phyloP scores from a whole-genome alignment of 1,140 invertebrate species.

The Anoplophora glabripennis region DNA sequence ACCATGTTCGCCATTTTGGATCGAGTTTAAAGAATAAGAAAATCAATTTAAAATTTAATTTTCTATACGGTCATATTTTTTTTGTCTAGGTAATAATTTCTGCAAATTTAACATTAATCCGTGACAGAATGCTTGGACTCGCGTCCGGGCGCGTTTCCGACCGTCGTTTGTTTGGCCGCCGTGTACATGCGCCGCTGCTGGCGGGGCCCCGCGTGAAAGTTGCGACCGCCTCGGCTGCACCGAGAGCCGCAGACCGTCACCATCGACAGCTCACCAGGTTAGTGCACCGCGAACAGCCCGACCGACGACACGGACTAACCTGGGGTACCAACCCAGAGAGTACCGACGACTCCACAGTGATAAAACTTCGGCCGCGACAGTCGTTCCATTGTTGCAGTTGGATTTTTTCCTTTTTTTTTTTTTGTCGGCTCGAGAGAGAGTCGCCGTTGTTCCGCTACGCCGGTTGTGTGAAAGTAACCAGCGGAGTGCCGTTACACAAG shows the following conservation, averaged over 20 bases:
- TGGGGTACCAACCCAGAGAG: background rate
- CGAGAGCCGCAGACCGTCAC: slow-evolving; percentile 16
- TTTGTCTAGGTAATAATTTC: too few relatives aligned
- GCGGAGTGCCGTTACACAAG: slow-evolving; percentile 13
- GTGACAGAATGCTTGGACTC: too few relatives aligned
- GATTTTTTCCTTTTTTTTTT: too few relatives aligned
- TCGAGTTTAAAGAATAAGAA: too few relatives aligned
- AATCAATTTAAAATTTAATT: too few relatives aligned
- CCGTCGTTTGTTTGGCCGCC: too few relatives aligned
- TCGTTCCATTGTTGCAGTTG: background rate
- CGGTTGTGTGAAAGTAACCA: slow-evolving; percentile 20
- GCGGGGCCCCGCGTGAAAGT: slow-evolving; percentile 18
- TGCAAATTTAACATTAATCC: too few relatives aligned
- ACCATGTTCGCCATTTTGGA: too few relatives aligned
- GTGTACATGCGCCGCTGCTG: background rate
- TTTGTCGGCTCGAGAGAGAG: slow-evolving; percentile 13
- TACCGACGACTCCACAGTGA: background rate
- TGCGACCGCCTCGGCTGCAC: slow-evolving; percentile 11
- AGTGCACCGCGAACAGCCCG: slow-evolving; percentile 17
- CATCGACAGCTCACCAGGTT: slow-evolving; percentile 18
- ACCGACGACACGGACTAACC: background rate
- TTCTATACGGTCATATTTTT: too few relatives aligned
- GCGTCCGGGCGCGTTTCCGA: too few relatives aligned
- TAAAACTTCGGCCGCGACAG: background rate
- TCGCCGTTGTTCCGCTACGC: slow-evolving; percentile 8